Conservation (phyloP, 2,888 invertebrate genomes). For the Cyaniris semiargus region DNA sequence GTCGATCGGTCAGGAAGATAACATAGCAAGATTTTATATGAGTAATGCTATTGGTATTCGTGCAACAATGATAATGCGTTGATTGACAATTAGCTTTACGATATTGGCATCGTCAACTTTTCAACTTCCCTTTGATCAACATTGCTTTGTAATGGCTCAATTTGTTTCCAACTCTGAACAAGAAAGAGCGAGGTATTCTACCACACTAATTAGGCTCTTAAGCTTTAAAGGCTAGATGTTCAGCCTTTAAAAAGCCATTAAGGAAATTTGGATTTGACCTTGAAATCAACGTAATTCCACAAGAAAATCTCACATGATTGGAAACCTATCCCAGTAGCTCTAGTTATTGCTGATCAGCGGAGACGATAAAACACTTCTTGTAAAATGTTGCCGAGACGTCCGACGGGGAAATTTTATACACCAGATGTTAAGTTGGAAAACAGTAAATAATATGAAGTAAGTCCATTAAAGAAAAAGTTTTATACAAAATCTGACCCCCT, state of each 20-base stretch:
- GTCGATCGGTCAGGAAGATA: background rate
- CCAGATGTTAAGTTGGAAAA: too few relatives aligned
- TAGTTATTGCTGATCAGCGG: background rate
- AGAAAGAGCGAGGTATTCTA: too few relatives aligned
- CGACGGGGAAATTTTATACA: too few relatives aligned
- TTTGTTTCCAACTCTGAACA: background rate
- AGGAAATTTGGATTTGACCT: background rate
- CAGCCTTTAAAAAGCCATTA: too few relatives aligned
- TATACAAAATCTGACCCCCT: too few relatives aligned
- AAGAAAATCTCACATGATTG: too few relatives aligned
- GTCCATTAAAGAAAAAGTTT: too few relatives aligned
- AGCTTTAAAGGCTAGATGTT: too few relatives aligned
- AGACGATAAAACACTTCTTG: background rate
- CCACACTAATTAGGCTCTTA: too few relatives aligned
- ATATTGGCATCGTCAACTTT: slow-evolving; percentile 2
- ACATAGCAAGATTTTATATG: background rate
- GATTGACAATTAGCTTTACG: slow-evolving; percentile 18
- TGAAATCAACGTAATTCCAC: background rate
- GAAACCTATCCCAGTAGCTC: too few relatives aligned
- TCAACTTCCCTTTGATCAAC: slow-evolving; percentile 6
- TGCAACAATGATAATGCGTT: background rate
- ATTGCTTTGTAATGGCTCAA: background rate
- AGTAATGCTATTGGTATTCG: background rate
- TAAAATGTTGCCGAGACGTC: too few relatives aligned
- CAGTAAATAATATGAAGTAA: too few relatives aligned